Base-by-base conservation (phyloP, 1,140 invertebrate genomes). In the Monomorium pharaonis region DNA sequence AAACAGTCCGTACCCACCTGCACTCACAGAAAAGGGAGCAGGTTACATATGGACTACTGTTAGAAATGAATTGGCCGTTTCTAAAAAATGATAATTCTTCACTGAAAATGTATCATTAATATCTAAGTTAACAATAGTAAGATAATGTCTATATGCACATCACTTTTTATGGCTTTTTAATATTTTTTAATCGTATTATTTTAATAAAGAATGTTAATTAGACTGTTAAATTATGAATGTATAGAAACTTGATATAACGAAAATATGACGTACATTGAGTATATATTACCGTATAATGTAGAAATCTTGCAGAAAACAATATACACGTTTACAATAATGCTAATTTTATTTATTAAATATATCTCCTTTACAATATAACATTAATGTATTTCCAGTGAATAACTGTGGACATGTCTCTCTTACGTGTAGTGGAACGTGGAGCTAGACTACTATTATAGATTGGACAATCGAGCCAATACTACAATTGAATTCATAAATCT, bases 1-100 rank as follows among this genome's bases (percentile, higher is more conserved):
- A 87, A 97, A 96, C 84, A 97, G 96, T 47, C 98, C 98, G 0
- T 99, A 98, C 93, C 97, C 97, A 0, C 94, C 96, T 0, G 92
- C 96, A 10, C 93, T 95, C 67, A 94, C 95, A 2, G 96, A 97
- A 90, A 95, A 95, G 87, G 95, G 96, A 58, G 95, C 91, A 72
- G 97, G 96, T 42, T 98, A 96, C 80, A 96, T 97, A 85, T 97
- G 97, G 97, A 97, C 97, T 10, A 93, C 95, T 30, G 77, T 95
- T 14, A 90, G 77, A 84, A 94, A 94, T 88, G 95, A 95, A 93
- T 63, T 91, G 49, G 78, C 74, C 60, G 37, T 84, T 47, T 84
- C 54, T 67, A 92, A 86, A 84, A 93, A 91, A 65, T 92, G 70
- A 90, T 60, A 18, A 6, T 70, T 44, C 16, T 37, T 18, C 9